Evolutionary conservation across 23 tunicate genomes (phyloP), one percentile per base, ranked within the genome.

Genomic region (Diplosoma virens): DNA sequence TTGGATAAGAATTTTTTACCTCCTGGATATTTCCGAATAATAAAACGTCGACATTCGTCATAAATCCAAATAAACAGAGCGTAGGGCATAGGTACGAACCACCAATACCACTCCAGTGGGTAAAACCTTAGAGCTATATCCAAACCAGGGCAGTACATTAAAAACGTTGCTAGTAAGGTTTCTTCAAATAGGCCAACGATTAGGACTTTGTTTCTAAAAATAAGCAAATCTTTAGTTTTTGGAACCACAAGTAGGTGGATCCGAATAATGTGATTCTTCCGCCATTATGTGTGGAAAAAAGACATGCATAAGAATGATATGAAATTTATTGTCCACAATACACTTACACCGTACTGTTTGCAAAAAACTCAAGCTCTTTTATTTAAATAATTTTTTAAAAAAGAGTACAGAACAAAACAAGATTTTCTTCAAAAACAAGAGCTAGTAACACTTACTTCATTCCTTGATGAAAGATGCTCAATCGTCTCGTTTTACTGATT

Each of bases 401-500:
- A n/a, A n/a, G n/a, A n/a, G n/a, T n/a, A n/a, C n/a, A n/a, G n/a
- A n/a, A n/a, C n/a, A n/a, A n/a, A n/a, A n/a, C n/a, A n/a, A n/a
- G n/a, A n/a, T n/a, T n/a, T n/a, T n/a, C n/a, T n/a, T n/a, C n/a
- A n/a, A n/a, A n/a, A n/a, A n/a, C n/a, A n/a, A n/a, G n/a, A n/a
- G n/a, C n/a, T n/a, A n/a, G n/a, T n/a, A n/a, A n/a, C n/a, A n/a
- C 69, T 81, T 48, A 88, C 96, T 67, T 83, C 96, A 94, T 94
- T 37, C 98, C 98, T 74, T 94, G 98, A 59, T 83, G 86, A 74
- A 94, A 87, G 67, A 94, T 82, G 29, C 96, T 76, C 47, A 94
- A 75, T 32, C 94, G 75, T 33, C 98, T 71, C 14, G 98, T 94
- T 59, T 94, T 94, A 80, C 94, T 84, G 77, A 94, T 94, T 47